Conservation (phyloP, 2,113 vertebrate species). For the Ramphastos sulfuratus region DNA sequence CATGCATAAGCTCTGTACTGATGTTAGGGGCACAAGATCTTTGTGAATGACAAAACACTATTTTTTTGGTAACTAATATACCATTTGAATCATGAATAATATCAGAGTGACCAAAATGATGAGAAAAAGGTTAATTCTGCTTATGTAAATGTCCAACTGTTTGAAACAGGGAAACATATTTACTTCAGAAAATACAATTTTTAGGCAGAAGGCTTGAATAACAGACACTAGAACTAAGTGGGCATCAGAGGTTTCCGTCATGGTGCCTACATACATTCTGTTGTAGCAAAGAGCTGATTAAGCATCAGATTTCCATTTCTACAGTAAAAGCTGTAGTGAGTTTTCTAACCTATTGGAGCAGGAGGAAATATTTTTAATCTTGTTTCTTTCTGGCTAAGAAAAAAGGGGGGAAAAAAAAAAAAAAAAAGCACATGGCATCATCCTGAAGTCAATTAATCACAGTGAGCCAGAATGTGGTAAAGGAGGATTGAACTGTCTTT, state of each 20-base stretch:
- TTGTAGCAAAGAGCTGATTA: background rate
- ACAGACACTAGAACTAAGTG: background rate
- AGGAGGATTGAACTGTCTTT: background rate
- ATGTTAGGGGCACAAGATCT: background rate
- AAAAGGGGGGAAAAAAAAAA: background rate
- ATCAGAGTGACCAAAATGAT: background rate
- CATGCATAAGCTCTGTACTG: background rate
- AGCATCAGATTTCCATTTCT: background rate
- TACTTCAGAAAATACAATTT: background rate
- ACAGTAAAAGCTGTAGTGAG: background rate
- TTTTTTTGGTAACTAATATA: background rate
- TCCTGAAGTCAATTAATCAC: background rate
- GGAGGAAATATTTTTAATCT: background rate
- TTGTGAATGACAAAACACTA: background rate
- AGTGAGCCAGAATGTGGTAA: background rate
- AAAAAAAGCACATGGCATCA: background rate
- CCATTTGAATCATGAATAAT: background rate
- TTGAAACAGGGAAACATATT: background rate
- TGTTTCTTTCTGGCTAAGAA: background rate
- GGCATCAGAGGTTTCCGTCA: background rate
- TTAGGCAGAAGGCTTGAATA: background rate
- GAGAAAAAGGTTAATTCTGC: background rate
- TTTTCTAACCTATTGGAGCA: background rate
- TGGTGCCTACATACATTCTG: background rate
- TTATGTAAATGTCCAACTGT: background rate